A percentile compares a stretch with the other conserved stretches of the same genome.
Evolutionary conservation across 2,888 invertebrate species (phyloP).

Genomic region (Barypeithes pellucidus): DNA sequence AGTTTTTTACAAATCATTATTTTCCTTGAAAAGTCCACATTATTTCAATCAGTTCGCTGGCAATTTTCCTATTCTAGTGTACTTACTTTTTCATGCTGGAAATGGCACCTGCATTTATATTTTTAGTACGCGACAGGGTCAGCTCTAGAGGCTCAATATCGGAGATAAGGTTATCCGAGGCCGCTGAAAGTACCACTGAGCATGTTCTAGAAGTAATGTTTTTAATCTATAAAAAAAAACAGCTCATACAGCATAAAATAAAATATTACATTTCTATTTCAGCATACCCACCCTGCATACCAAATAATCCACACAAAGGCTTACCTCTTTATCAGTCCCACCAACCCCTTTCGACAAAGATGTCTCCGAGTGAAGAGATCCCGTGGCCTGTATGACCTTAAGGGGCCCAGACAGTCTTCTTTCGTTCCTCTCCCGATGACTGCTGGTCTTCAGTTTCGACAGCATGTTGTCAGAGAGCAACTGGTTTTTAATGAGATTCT

Average conservation of each 20-base stretch:
- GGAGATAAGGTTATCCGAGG: conserved; percentile 45
- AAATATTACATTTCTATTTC: neutral
- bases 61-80: neutral
- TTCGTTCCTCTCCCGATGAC: conserved; percentile 61
- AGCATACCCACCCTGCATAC: too few species aligned
- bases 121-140: neutral
- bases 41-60: too few species aligned
- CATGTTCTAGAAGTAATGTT: conserved; percentile 62
- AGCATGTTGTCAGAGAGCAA: conserved; percentile 72
- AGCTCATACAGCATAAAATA: neutral
- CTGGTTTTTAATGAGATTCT: conserved; percentile 73
- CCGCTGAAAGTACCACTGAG: conserved; percentile 57
- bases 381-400: conserved; percentile 68
- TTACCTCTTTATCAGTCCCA: conserved; percentile 45
- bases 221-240: conserved; percentile 56
- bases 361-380: conserved; percentile 34
- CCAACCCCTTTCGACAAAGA: conserved; percentile 25
- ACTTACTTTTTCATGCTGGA: conserved; percentile 32
- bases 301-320: too few species aligned
- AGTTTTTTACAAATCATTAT: too few species aligned
- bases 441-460: conserved; percentile 71
- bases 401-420: conserved; percentile 71
- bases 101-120: neutral
- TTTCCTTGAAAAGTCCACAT: too few species aligned
- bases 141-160: conserved; percentile 25